phyloP scores from a whole-genome alignment of 2,888 invertebrate genomes.

The Megaustenia siamemsis region DNA sequence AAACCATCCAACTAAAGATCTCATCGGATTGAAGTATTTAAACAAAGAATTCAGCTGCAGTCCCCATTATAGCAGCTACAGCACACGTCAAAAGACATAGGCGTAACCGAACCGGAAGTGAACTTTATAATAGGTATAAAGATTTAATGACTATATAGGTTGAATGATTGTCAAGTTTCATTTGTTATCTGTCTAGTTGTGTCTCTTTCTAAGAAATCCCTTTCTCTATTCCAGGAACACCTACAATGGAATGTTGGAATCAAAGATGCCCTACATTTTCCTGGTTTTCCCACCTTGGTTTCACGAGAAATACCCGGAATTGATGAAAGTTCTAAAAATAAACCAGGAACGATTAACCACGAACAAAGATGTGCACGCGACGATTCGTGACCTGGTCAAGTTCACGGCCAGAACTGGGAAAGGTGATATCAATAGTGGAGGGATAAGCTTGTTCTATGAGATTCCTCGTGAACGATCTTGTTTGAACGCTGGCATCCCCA shows the following conservation, averaged over 20 bases:
- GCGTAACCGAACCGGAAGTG: no score
- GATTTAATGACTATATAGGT: no score
- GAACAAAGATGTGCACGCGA: slow-evolving; percentile 93
- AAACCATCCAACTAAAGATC: no score
- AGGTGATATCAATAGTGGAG: slow-evolving; percentile 58
- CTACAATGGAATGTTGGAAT: slow-evolving; percentile 94
- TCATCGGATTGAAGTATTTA: no score
- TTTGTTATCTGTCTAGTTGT: no score
- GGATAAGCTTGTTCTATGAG: slow-evolving; percentile 74
- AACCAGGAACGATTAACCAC: slow-evolving; percentile 88
- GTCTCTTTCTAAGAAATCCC: no score
- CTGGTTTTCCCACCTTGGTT: slow-evolving; percentile 88
- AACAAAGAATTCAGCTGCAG: no score
- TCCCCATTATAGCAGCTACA: no score
- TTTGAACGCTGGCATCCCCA: slow-evolving; percentile 91
- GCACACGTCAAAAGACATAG: no score
- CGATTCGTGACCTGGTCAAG: slow-evolving; percentile 86
- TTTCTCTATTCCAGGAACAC: slow-evolving; percentile 84
- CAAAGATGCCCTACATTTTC: slow-evolving; percentile 91
- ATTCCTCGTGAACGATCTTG: slow-evolving; percentile 88
- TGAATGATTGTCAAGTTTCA: no score
- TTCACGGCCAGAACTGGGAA: slow-evolving; percentile 74
- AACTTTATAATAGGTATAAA: no score
- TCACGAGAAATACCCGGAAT: slow-evolving; percentile 83
- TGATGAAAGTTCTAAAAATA: slow-evolving; percentile 82